Evolutionary conservation across 1,140 invertebrate genomes (phyloP).

Genomic region (Pachyrhynchus sulphureomaculatus): DNA sequence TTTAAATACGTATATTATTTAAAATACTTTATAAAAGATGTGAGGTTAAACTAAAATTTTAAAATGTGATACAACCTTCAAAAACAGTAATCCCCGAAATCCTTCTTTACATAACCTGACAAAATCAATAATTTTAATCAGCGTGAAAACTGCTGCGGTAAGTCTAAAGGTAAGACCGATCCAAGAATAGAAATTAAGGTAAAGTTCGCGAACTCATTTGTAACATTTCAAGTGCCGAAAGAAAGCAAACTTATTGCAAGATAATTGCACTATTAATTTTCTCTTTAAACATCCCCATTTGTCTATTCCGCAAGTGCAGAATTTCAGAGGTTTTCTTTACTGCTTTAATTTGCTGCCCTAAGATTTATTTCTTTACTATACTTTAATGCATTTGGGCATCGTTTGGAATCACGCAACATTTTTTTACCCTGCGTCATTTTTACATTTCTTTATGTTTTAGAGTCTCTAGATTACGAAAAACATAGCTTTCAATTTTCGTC

Average conservation of each 20-base stretch:
- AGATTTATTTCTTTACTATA: conserved; percentile 5
- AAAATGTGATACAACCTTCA: not conserved
- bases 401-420: too few relatives aligned
- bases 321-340: conserved; percentile 12
- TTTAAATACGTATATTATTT: too few relatives aligned
- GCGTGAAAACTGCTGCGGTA: conserved; percentile 12
- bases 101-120: not conserved
- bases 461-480: too few relatives aligned
- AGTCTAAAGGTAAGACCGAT: conserved; percentile 4
- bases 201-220: conserved; percentile 28
- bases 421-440: too few relatives aligned
- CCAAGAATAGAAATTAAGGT: conserved; percentile 8
- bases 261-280: conserved; percentile 35
- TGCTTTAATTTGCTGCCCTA: conserved; percentile 16
- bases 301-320: conserved; percentile 26
- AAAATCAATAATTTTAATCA: conserved; percentile 29
- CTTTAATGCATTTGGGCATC: not conserved
- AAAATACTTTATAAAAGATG: too few relatives aligned
- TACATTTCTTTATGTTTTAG: too few relatives aligned
- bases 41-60: too few relatives aligned
- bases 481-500: too few relatives aligned
- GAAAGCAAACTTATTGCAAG: conserved; percentile 28
- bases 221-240: conserved; percentile 28
- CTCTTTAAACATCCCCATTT: conserved; percentile 23
- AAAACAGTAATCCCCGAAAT: not conserved